Conservation (phyloP, 1,140 invertebrate species). For the Macrobrachium rosenbergii region DNA sequence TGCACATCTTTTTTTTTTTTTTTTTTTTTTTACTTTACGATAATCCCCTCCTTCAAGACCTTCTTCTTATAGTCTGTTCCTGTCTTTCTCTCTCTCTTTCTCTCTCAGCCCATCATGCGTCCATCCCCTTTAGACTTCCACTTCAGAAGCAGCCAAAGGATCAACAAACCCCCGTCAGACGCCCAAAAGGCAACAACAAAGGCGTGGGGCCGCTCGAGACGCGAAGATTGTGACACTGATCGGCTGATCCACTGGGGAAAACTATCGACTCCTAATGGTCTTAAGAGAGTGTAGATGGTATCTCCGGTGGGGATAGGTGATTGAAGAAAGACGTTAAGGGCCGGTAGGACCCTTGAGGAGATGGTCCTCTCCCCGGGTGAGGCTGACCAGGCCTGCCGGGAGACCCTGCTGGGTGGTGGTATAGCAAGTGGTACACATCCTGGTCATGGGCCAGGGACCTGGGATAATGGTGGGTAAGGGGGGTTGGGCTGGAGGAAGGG, state of each 20-base stretch:
- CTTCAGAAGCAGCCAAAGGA: too few relatives aligned
- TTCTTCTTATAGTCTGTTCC: neutral
- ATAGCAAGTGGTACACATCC: neutral
- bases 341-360: too few relatives aligned
- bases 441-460: too few relatives aligned
- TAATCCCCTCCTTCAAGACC: too few relatives aligned
- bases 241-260: neutral
- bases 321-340: too few relatives aligned
- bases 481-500: neutral
- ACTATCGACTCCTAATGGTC: neutral
- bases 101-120: too few relatives aligned
- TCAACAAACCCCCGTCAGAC: too few relatives aligned
- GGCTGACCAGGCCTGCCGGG: too few relatives aligned
- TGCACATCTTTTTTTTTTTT: too few relatives aligned
- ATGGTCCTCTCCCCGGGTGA: too few relatives aligned
- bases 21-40: too few relatives aligned
- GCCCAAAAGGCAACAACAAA: neutral
- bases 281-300: constrained; percentile 27
- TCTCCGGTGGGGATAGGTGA: neutral
- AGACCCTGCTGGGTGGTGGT: neutral
- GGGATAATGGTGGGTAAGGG: neutral
- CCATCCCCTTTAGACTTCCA: too few relatives aligned
- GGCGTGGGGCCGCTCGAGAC: neutral
- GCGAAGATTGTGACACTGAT: neutral
- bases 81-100: neutral